A percentile compares a stretch with the other conserved stretches of the same genome.
phyloP scores from a whole-genome alignment of 2,113 vertebrate genomes.

The Percopsis transmontana region DNA sequence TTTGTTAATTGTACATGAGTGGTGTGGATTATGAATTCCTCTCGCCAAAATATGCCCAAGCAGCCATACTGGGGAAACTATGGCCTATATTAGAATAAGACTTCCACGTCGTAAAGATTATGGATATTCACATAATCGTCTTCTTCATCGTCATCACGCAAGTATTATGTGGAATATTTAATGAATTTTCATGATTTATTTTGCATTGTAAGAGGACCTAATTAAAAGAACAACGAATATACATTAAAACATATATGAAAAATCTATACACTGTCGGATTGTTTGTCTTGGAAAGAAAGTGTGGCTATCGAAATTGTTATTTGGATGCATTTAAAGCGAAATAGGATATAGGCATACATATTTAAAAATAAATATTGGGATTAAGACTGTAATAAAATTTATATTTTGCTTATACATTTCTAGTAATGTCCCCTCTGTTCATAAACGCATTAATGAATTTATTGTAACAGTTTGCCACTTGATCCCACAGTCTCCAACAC shows the following conservation, averaged over 20 bases:
- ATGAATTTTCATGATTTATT: slow-evolving; percentile 22
- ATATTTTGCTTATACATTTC: too few species aligned
- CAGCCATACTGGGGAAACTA: neutral
- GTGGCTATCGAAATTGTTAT: neutral
- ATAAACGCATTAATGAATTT: too few species aligned
- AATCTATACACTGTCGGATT: slow-evolving; percentile 20
- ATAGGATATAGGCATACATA: too few species aligned
- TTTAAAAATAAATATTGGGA: too few species aligned
- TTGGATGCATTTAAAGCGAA: neutral
- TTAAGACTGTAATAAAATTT: too few species aligned
- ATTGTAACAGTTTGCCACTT: too few species aligned
- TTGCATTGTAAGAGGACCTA: slow-evolving; percentile 30
- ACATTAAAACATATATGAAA: slow-evolving; percentile 58
- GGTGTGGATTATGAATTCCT: neutral
- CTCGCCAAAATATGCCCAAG: neutral
- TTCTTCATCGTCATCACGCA: neutral
- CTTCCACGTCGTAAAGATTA: too few species aligned
- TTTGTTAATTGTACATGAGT: slow-evolving; percentile 12
- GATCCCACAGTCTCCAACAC: too few species aligned
- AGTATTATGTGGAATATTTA: slow-evolving; percentile 13
- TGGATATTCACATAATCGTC: neutral
- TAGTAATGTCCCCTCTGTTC: too few species aligned
- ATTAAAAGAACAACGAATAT: slow-evolving; percentile 44
- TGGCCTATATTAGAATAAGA: slow-evolving; percentile 9
- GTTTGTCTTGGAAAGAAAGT: neutral